Evolutionary conservation across 1,140 invertebrate genomes (phyloP), one percentile per base, ranked within the genome.

Genomic region (Tyrophagus putrescentiae): DNA sequence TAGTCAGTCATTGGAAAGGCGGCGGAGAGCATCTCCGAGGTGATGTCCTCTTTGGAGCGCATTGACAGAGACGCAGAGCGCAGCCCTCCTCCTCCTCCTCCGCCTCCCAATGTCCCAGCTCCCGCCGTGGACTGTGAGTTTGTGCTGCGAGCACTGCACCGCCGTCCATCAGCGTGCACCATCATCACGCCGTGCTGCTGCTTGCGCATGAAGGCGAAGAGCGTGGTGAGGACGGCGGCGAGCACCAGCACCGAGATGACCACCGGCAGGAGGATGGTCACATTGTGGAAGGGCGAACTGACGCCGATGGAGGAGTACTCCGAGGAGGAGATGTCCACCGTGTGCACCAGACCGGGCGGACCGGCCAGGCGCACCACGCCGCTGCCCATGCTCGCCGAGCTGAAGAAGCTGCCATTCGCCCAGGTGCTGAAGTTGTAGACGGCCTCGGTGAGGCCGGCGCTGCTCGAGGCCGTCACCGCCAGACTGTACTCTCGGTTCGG

Each of bases 401-500:
- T n/a, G n/a, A n/a, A n/a, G n/a, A n/a, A n/a, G n/a, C n/a, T n/a
- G n/a, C n/a, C 39, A 21, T 65, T 65, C n/a, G n/a, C n/a, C 7
- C 53, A 44, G 31, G 57, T 59, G 11, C 18, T 44, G 23, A 59
- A 59, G n/a, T 44, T 41, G 29, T 59, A 59, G n/a, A 27, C 28
- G n/a, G 57, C 57, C 50, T 59, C 57, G 25, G 57, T 45, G 11
- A 59, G 44, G 7, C 67, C 57, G 18, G 67, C 66, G 21, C 66
- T 66, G 21, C 63, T 64, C 31, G 62, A 60, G 1, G 67, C 67
- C n/a, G 60, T 62, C 4, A 68, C 65, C 3, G 60, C 48, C 0
- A 68, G n/a, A 9, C 64, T 62, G 52, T 68, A 68, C 28, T 66
- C 63, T 1, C 62, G 50, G 18, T 60, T 31, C 1, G 66, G 64